Evolutionary conservation across 2,113 vertebrate genomes (phyloP).

Genomic region (Bungarus multicinctus): DNA sequence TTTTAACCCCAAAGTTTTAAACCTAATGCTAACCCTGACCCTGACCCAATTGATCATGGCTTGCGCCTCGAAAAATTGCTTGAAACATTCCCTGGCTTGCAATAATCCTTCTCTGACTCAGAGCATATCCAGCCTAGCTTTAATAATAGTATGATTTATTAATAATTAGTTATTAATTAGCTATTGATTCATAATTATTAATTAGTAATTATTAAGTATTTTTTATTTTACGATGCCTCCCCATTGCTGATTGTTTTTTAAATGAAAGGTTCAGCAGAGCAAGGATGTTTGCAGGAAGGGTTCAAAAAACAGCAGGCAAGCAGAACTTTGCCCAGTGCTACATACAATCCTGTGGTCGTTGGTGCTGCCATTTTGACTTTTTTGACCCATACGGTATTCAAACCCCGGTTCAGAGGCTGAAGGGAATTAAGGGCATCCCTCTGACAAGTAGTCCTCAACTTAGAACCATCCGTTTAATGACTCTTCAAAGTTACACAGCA

Average conservation of each 20-base stretch:
- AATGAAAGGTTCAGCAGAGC: neutral
- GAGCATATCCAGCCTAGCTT: too few species aligned
- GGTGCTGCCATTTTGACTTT: neutral
- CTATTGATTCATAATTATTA: too few species aligned
- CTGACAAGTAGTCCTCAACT: neutral
- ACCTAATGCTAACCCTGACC: neutral
- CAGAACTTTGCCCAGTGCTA: neutral
- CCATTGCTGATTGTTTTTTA: neutral
- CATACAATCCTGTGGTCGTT: neutral
- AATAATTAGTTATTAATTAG: neutral
- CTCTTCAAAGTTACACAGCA: neutral
- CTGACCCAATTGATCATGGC: neutral
- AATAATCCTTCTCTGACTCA: neutral
- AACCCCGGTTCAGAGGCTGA: neutral
- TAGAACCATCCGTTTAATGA: neutral
- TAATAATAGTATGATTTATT: neutral
- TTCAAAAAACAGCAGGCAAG: neutral
- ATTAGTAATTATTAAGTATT: neutral
- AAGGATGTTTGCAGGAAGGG: neutral
- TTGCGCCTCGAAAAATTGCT: neutral
- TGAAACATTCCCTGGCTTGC: neutral
- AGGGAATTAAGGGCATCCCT: neutral
- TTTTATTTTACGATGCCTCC: neutral
- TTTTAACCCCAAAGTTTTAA: neutral
- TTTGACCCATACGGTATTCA: neutral